Base-by-base conservation (phyloP, 2,888 invertebrate genomes). In the Acanthococcus lagerstroemiae region DNA sequence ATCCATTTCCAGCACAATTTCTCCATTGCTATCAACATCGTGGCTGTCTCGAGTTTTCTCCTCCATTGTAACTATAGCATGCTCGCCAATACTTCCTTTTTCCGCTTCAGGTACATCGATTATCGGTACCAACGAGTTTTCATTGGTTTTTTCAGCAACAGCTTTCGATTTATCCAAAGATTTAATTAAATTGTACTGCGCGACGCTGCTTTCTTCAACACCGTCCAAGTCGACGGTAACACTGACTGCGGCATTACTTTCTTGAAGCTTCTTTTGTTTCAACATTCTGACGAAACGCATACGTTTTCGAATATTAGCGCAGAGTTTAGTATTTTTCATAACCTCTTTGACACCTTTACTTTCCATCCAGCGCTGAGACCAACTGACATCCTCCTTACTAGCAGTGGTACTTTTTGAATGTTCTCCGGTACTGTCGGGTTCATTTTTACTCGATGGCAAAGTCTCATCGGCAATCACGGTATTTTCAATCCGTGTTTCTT, bases 301-400 rank as follows among this genome's bases (percentile, higher is more conserved):
- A 30, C 70, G 70, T 52, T 71, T 72, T 30, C 71, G 67, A 48
- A 72, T 70, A 60, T 69, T 72, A n/a, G 71, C 70, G 65, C 71
- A 70, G 25, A 73, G 69, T 67, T 71, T 72, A 66, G 71, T 72
- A 6, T 71, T 71, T 27, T 68, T 69, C 25, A 73, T 70, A 24
- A 72, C 71, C 27, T 71, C 71, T 67, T 72, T 70, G 1, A 72
- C 71, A 48, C 70, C 69, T 50, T 71, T 68, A 24, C 70, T 72
- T 45, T 71, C 70, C 19, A 71, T 68, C 66, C 69, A 67, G 21
- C 70, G 68, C 60, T 70, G 48, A 58, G 55, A 66, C 70, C 70
- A 67, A 57, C 56, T 61, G 22, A 63, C 30, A 44, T 55, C 24
- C 9, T 63, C 54, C 25, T 1, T 19, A 27, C 30, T 17, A 21